phyloP scores from a whole-genome alignment of 2,797 vertebrate species.

The Apogon hyalosoma region DNA sequence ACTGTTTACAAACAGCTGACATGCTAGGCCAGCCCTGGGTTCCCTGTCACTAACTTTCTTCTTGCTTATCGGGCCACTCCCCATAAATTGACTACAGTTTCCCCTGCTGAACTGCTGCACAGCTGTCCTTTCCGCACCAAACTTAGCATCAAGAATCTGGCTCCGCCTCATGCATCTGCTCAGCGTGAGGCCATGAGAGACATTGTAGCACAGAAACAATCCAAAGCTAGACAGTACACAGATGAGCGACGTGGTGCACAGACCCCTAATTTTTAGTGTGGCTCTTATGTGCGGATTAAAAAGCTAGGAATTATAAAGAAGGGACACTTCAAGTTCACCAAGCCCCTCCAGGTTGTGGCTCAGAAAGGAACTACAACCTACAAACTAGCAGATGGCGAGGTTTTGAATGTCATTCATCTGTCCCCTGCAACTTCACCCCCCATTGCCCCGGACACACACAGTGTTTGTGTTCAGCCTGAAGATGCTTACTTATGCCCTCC shows the following conservation, averaged over 20 bases:
- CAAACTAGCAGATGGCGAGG: not conserved
- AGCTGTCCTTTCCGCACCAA: not conserved
- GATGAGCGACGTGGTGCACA: too few species aligned
- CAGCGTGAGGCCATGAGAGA: not conserved
- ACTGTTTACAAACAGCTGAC: conserved; percentile 3
- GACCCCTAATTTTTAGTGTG: too few species aligned
- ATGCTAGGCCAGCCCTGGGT: not conserved
- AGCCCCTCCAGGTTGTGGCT: too few species aligned
- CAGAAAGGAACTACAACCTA: conserved; percentile 2
- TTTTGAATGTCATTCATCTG: not conserved
- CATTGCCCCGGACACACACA: not conserved
- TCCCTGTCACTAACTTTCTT: not conserved
- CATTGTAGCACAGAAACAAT: not conserved
- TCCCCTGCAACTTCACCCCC: not conserved
- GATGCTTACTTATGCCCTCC: too few species aligned
- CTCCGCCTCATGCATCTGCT: not conserved
- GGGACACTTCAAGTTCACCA: too few species aligned
- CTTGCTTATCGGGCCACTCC: not conserved
- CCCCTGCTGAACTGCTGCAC: conserved; percentile 6
- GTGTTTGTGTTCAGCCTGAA: not conserved
- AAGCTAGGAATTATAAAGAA: too few species aligned
- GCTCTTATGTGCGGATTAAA: too few species aligned
- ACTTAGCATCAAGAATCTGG: not conserved
- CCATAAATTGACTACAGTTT: not conserved
- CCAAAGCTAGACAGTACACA: too few species aligned